These are phyloP conservation scores for Macrobrachium nipponense DNA, from an alignment of 1,140 invertebrate genomes.

Conservation along the genomic window DNA sequence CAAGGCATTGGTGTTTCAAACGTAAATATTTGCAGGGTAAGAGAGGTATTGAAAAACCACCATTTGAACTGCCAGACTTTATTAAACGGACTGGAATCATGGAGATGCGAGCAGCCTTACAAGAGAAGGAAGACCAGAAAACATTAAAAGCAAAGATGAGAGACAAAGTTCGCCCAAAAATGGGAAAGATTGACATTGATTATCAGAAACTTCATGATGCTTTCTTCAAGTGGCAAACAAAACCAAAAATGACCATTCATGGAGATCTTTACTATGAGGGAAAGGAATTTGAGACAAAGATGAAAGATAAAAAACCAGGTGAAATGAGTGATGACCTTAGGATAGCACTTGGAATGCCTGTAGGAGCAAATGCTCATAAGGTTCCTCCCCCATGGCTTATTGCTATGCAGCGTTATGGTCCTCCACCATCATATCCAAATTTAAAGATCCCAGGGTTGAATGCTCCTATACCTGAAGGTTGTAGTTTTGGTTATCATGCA, in stretches of 20 bases:
- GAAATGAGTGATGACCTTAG: conserved; percentile 95
- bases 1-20: conserved; percentile 99
- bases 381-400: conserved; percentile 99
- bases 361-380: conserved; percentile 88
- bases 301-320: conserved; percentile 99
- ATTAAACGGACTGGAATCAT: conserved; percentile 99
- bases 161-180: conserved; percentile 94
- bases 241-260: conserved; percentile 98
- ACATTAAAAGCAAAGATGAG: conserved; percentile 98
- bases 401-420: conserved; percentile 98
- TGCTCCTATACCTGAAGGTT: conserved; percentile 94
- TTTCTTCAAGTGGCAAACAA: conserved; percentile 99
- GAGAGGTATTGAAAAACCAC: conserved; percentile 98
- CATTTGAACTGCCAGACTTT: conserved; percentile 98
- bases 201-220: conserved; percentile 99
- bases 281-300: conserved; percentile 98
- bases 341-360: conserved; percentile 98
- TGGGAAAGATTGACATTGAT: conserved; percentile 99
- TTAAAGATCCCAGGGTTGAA: conserved; percentile 95
- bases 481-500: conserved; percentile 98
- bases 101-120: conserved; percentile 98
- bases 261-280: conserved; percentile 99
- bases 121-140: conserved; percentile 97
- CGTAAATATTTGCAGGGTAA: conserved; percentile 88
- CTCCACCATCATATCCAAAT: conserved; percentile 99